Conservation (phyloP, 2,888 invertebrate genomes). For the Cheiracanthium punctorium region DNA sequence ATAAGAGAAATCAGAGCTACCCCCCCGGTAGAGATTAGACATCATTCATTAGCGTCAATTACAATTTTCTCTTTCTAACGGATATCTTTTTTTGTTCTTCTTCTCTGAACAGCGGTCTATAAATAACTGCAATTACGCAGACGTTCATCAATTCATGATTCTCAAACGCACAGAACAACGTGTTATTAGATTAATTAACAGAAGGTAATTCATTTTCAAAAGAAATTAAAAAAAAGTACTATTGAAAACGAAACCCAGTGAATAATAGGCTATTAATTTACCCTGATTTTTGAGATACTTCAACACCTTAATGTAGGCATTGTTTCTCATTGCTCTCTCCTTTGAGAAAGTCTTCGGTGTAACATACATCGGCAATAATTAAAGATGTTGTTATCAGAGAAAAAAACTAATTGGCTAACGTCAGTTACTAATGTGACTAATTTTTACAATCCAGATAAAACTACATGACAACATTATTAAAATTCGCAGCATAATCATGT, state of each 20-base stretch:
- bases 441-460: background rate
- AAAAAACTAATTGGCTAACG: background rate
- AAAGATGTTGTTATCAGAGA: background rate
- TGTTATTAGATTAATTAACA: conserved; percentile 44
- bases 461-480: too few relatives aligned
- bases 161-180: background rate
- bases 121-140: conserved; percentile 11
- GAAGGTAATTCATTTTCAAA: conserved; percentile 7
- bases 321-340: background rate
- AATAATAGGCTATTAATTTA: conserved; percentile 1
- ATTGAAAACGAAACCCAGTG: background rate
- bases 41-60: too few relatives aligned
- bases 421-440: background rate
- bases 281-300: conserved; percentile 8
- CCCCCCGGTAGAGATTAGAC: too few relatives aligned
- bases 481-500: too few relatives aligned
- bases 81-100: too few relatives aligned
- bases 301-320: background rate
- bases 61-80: too few relatives aligned
- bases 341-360: background rate
- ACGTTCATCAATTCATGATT: conserved; percentile 43
- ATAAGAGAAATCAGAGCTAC: too few relatives aligned
- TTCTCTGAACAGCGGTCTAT: background rate
- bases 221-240: background rate
- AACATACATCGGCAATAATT: background rate